Evolutionary conservation across 1,140 invertebrate genomes (phyloP), one percentile per base, ranked within the genome.

Genomic region (Habropoda laboriosa): DNA sequence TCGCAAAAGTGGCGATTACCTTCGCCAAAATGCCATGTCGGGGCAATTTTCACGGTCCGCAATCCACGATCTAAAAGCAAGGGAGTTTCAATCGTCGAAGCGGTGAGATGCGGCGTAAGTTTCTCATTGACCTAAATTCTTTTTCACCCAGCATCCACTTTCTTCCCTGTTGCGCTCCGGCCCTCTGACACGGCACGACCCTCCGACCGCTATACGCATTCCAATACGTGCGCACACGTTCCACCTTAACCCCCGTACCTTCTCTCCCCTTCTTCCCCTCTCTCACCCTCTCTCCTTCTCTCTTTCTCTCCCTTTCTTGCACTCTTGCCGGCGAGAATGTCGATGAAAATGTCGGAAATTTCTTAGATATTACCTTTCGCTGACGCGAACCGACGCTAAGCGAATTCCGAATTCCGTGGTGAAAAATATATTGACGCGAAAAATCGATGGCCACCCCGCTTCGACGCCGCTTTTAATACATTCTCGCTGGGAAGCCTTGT

Each of bases 91-190:
- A 80, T 68, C 55, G 63, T 42, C 13, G 63, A 61, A n/a, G 53
- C 49, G 51, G 51, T 42, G 32, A n/a, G n/a, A 55, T 45, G 53
- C 27, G 71, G 42, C 6, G 61, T 45, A 57, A 76, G 35, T 68
- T 76, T 68, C 73, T 80, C 79, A 76, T 80, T 76, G 79, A 80
- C 73, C 79, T 24, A 61, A 76, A 80, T 80, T 61, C 63, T 80
- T 80, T 68, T 42, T 42, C 42, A 18, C 4, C 32, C 24, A 24
- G 32, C 64, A 57, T 57, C 40, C 74, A 77, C 53, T 68, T 57
- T 58, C 51, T 58, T 55, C 21, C 74, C 40, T 64, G 30, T 42
- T 64, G 32, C n/a, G n/a, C 47, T 16, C 45, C 30, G 8, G 5
- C 27, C 49, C 35, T 24, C 3, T 12, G 24, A n/a, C 45, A 74